These are phyloP conservation scores for Cavia porcellus DNA, from an alignment of 2,113 vertebrate genomes.

Conservation along the genomic window DNA sequence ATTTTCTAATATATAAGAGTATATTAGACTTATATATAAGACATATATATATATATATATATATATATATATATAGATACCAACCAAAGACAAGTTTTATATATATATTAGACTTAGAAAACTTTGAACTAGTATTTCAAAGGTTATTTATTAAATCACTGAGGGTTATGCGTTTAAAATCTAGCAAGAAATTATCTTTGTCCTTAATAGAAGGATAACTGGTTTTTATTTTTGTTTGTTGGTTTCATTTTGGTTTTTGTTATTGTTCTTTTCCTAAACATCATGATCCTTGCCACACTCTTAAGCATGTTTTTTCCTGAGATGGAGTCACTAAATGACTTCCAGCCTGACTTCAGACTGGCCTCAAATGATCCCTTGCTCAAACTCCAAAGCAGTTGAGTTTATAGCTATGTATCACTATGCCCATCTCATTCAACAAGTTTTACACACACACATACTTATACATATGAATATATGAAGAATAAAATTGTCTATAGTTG, in stretches of 20 bases:
- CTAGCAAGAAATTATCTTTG: background rate
- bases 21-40: no score
- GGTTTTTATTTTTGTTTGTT: background rate
- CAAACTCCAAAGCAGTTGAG: background rate
- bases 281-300: background rate
- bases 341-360: background rate
- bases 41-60: no score
- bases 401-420: background rate
- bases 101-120: background rate
- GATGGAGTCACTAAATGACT: background rate
- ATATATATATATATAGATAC: no score
- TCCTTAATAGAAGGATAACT: background rate
- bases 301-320: background rate
- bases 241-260: background rate
- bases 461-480: background rate
- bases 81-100: no score
- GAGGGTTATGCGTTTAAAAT: background rate
- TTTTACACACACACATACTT: background rate
- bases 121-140: background rate
- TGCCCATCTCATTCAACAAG: background rate
- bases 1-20: no score
- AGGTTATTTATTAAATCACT: background rate
- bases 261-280: background rate
- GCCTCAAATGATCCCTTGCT: background rate
- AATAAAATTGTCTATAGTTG: background rate